Base-by-base conservation (phyloP, 2,888 invertebrate species). In the Fragum sueziense region DNA sequence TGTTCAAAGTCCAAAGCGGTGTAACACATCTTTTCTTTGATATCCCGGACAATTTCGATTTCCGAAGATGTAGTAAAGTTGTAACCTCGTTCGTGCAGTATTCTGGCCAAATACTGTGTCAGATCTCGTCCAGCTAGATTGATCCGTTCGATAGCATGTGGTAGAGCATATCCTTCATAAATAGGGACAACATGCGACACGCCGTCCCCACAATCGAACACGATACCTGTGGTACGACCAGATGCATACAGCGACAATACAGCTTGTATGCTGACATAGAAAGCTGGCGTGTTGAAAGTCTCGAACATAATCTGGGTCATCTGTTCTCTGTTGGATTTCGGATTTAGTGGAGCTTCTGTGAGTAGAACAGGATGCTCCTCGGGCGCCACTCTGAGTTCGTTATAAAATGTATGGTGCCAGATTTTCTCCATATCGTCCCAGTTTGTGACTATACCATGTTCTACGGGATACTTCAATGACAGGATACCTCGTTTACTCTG, bases 261-360 rank as follows among this genome's bases (percentile, higher is more conserved):
- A 90, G 97, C 97, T 94, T 97, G 97, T 94, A 97, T 97, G 93
- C 97, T 97, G 86, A 97, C 97, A 94, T 97, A 97, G 97, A 97
- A 97, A 92, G 97, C 97, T 87, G 97, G 97, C 69, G 97, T 96
- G 95, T 97, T 97, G 95, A 97, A 97, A 90, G 97, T 97, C 86
- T 94, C 94, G 86, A 94, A 94, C 92, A 94, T 93, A 86, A 94
- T 90, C 79, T 90, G 88, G 14, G 97, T 97, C 97, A 97, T 97
- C 96, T 97, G 97, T 95, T 97, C 97, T 94, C 97, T 95, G 95
- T 97, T 97, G 93, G 97, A 97, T 94, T 97, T 97, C 91, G 97
- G 97, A 95, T 97, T 97, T 92, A 97, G 95, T 93, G 97, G 97
- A 91, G 97, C 97, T 94, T 97, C 97, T 85, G 97, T 97, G 31